Percentiles rank a stretch among this genome's conserved stretches.
Conservation (phyloP, 2,797 vertebrate genomes). For the Poeciliopsis turneri region DNA sequence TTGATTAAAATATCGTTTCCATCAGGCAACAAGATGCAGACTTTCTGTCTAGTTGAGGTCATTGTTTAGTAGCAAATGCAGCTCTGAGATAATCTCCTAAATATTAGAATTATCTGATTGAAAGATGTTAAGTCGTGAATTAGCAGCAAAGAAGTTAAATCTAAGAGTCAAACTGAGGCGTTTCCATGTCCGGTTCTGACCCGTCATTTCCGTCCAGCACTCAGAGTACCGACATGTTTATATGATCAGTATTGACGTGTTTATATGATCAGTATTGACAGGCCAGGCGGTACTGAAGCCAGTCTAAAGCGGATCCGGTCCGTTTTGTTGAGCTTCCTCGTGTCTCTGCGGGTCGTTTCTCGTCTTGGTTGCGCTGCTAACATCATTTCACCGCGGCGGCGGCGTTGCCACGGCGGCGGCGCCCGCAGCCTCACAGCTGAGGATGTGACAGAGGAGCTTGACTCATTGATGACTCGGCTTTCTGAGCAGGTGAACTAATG, state of each 20-base stretch:
- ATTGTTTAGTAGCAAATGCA: background rate
- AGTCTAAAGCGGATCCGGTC: slow-evolving; percentile 32
- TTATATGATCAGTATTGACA: slow-evolving; percentile 56
- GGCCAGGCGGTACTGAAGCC: slow-evolving; percentile 55
- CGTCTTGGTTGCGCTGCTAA: slow-evolving; percentile 51
- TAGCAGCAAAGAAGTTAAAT: background rate
- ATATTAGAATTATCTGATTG: background rate
- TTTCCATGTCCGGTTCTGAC: slow-evolving; percentile 48
- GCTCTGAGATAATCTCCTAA: background rate
- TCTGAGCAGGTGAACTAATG: slow-evolving; percentile 32
- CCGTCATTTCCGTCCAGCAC: slow-evolving; percentile 53
- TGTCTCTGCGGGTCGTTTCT: slow-evolving; percentile 41
- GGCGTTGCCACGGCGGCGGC: slow-evolving; percentile 28
- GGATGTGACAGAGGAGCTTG: slow-evolving; percentile 18
- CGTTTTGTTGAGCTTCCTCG: slow-evolving; percentile 35
- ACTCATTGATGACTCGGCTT: slow-evolving; percentile 16
- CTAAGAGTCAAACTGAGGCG: slow-evolving; percentile 38
- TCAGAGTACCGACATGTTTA: slow-evolving; percentile 67
- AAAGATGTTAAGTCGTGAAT: background rate
- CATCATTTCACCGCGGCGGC: slow-evolving; percentile 41
- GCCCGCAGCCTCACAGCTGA: slow-evolving; percentile 21
- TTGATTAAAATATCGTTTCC: slow-evolving; percentile 19
- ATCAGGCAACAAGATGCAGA: background rate
- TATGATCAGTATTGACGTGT: too few relatives aligned
- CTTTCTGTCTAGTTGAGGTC: background rate